These are phyloP conservation scores for Melikaiella ostensackeni DNA, from an alignment of 2,888 invertebrate species.

Conservation along the genomic window DNA sequence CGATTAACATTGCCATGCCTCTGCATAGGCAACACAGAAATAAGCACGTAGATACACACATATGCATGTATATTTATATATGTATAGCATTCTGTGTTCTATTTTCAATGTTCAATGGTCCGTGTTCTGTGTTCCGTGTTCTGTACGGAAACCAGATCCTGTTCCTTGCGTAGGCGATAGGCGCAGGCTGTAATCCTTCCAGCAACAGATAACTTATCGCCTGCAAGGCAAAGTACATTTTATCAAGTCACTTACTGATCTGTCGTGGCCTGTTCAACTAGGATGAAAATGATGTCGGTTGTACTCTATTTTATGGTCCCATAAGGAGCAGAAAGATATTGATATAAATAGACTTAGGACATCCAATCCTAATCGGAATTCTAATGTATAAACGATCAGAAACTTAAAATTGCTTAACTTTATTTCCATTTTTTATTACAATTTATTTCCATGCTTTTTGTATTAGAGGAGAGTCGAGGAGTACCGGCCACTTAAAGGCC, in stretches of 20 bases:
- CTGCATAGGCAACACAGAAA: neutral
- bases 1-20: neutral
- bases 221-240: constrained; percentile 19
- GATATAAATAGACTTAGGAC: neutral
- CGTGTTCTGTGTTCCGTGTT: neutral
- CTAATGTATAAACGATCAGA: neutral
- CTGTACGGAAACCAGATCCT: constrained; percentile 12
- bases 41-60: too few relatives aligned
- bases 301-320: constrained; percentile 19
- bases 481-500: too few relatives aligned
- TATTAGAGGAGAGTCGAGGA: too few relatives aligned
- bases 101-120: neutral
- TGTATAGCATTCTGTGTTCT: neutral
- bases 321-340: neutral
- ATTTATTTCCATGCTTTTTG: neutral
- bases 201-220: constrained; percentile 21
- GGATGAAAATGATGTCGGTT: constrained; percentile 24
- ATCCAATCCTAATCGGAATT: constrained; percentile 7
- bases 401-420: neutral
- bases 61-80: neutral
- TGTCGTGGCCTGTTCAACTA: constrained; percentile 20
- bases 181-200: constrained; percentile 11
- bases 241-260: constrained; percentile 27
- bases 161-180: constrained; percentile 34
- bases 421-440: neutral